Evolutionary conservation across 2,888 invertebrate species (phyloP).

Genomic region (Hypselothyrea guttata): DNA sequence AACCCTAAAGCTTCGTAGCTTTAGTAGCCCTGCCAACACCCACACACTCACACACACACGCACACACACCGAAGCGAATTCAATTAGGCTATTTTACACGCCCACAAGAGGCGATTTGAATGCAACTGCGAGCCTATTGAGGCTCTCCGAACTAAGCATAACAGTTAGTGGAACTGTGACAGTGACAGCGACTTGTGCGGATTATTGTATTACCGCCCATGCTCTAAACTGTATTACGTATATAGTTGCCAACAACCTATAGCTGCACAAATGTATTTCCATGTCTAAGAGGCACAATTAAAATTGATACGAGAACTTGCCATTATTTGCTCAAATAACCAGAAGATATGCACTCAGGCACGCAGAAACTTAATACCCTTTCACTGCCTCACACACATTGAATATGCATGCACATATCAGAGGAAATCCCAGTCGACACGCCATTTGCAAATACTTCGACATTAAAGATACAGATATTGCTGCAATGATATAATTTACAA

Average conservation of each 20-base stretch:
- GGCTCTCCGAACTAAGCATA: neutral
- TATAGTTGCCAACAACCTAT: too few relatives aligned
- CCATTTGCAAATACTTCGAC: too few relatives aligned
- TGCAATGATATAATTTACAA: too few relatives aligned
- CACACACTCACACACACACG: neutral
- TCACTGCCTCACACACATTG: constrained; percentile 2
- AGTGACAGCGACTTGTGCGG: constrained; percentile 10
- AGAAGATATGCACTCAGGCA: constrained; percentile 58
- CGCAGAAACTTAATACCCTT: constrained; percentile 32
- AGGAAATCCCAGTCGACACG: neutral
- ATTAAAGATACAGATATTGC: too few relatives aligned
- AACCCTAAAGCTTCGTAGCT: too few relatives aligned
- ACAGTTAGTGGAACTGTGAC: constrained; percentile 5
- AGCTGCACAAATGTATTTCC: too few relatives aligned
- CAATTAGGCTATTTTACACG: constrained; percentile 44
- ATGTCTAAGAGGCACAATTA: constrained; percentile 41
- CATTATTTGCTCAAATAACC: constrained; percentile 59
- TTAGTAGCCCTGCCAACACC: too few relatives aligned
- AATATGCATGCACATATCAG: neutral
- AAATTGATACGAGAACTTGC: constrained; percentile 36
- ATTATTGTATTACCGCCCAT: constrained; percentile 28
- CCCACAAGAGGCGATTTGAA: constrained; percentile 28
- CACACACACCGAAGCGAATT: constrained; percentile 25
- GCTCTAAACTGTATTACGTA: constrained; percentile 4
- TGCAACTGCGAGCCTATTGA: neutral